Conservation (phyloP, 2,797 vertebrate species). For the Caiman crocodilus region DNA sequence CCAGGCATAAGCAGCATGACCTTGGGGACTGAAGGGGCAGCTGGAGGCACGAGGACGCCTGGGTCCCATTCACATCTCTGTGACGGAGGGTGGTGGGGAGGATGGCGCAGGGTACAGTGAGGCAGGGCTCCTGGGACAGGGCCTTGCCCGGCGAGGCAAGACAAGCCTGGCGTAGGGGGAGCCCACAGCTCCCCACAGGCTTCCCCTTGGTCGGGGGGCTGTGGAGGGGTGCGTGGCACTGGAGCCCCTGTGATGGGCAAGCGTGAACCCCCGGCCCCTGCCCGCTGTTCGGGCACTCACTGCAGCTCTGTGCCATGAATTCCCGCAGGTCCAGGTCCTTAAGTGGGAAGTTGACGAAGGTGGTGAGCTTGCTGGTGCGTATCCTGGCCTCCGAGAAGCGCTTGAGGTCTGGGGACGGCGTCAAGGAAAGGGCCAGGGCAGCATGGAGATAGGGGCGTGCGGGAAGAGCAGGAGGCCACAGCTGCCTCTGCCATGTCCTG, state of each 20-base stretch:
- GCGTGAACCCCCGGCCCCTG: rapidly evolving
- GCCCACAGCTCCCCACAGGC: no score
- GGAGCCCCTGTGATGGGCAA: background rate
- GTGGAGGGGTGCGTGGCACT: no score
- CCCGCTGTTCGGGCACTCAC: conserved; percentile 80
- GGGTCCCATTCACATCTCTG: background rate
- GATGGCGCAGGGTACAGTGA: background rate
- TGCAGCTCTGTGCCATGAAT: conserved; percentile 89
- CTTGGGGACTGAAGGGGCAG: background rate
- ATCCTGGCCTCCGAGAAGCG: conserved; percentile 94
- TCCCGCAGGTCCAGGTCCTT: conserved; percentile 94
- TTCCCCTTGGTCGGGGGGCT: background rate
- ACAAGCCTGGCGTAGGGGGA: no score
- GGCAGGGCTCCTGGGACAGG: background rate
- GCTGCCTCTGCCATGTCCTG: no score
- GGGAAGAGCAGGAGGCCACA: background rate
- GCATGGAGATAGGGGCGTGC: background rate
- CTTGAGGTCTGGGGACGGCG: conserved; percentile 89
- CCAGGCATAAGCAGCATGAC: background rate
- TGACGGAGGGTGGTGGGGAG: background rate
- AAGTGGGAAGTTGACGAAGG: conserved; percentile 94
- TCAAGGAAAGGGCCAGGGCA: conserved; percentile 81
- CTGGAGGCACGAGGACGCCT: background rate
- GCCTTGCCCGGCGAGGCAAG: background rate
- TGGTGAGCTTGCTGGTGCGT: conserved; percentile 93